Evolutionary conservation across 2,888 invertebrate species (phyloP), one percentile per base, ranked within the genome.

Genomic region (Tortrix viridana): DNA sequence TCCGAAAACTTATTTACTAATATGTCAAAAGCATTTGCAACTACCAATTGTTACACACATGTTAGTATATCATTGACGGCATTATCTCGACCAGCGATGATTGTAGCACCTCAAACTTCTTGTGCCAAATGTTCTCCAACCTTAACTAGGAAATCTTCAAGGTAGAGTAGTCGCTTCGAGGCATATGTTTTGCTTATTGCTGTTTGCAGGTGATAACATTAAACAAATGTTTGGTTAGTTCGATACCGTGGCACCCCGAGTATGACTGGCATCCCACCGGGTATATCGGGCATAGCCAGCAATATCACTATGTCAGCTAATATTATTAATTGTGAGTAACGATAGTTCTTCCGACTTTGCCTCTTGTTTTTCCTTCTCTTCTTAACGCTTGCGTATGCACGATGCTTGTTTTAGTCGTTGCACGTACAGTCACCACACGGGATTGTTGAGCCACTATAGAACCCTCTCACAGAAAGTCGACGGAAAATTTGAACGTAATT

Each of bases 151-250:
- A 38, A 16, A 43, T 43, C 22, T 22, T 14, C 46, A 70, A 71
- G 71, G 74, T 76, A 74, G 77, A 74, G 66, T 83, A 82, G 84
- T 77, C 72, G 88, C 88, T 88, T 88, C 76, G 79, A 80, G 76
- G 85, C 86, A 82, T 84, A 83, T 85, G 82, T 81, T 88, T 77
- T 82, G 88, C 89, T 89, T 86, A 77, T 76, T 80, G 85, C 87
- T 85, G 81, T 85, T 89, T 89, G 80, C 90, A 92, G 89, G 89
- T 90, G 90, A 91, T 92, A 90, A 92, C 86, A 91, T 88, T 77
- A 90, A 90, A 86, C 84, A 86, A 90, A 90, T 92, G 88, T 91
- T 91, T 89, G 86, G 84, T 88, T 92, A 92, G 92, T 91, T 88
- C 92, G 92, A 71, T 92, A 92, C 85, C 88, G 89, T 71, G 89